Base-by-base conservation (phyloP, 2,113 vertebrate genomes). In the Cheirogaleus medius region DNA sequence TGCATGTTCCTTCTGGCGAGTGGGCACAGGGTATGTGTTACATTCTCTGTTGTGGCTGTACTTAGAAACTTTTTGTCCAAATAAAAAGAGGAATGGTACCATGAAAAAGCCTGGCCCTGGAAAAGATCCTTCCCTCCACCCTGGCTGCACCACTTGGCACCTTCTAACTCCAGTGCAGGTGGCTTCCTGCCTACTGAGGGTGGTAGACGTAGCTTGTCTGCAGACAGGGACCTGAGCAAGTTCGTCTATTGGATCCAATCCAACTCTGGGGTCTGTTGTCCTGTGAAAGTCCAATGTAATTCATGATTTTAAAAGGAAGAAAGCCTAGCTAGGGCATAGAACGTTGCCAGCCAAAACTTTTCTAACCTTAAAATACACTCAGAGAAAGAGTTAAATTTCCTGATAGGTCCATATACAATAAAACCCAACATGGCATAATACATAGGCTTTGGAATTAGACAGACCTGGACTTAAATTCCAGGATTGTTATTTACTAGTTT, bases 141-240 rank as follows among this genome's bases (percentile, higher is more conserved):
- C 25, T 49, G 15, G 27, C 39, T 4, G 6, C 6, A 25, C 27
- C 10, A 5, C 37, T 17, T 0, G 9, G 74, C 2, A 0, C 8
- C 47, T 49, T 8, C 56, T 27, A 17, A 58, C 21, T 14, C 34
- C 60, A 64, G 44, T 1, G 2, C 18, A 29, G 54, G 47, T 21
- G 49, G 54, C 71, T 29, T 34, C 49, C 58, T 74, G 17, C 63
- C 66, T 4, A 6, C 4, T 1, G 4, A 39, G 13, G 42, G 52
- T 32, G 7, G 10, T 13, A 5, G 1, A 1, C 4, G 3, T 21
- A 17, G 4, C 27, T n/a, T 20, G 5, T 56, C 32, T 54, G 15
- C 6, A 13, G 44, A 47, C 13, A 63, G 20, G 34, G 6, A n/a
- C 18, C 71, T 54, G 11, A 68, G 56, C 68, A 71, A 66, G 27